A percentile compares a stretch with the other conserved stretches of the same genome.
Conservation (phyloP, 2,888 invertebrate genomes). For the Chymomyza caudatula region DNA sequence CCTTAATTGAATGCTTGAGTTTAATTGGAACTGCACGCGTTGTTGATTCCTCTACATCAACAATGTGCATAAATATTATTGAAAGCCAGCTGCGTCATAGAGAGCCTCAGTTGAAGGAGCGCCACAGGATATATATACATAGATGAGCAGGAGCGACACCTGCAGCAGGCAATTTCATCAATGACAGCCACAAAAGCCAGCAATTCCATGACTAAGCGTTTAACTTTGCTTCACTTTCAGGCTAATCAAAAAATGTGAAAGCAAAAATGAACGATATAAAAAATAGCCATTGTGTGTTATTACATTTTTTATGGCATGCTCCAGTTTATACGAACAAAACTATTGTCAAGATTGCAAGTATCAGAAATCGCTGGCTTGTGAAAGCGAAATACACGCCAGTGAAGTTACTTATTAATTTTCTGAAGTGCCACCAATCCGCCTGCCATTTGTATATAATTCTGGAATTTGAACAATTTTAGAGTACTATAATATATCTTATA, state of each 20-base stretch:
- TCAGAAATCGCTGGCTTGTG: no score
- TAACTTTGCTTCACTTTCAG: constrained; percentile 34
- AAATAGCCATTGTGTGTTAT: no score
- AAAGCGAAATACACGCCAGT: no score
- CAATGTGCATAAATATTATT: constrained; percentile 67
- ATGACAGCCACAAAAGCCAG: constrained; percentile 16
- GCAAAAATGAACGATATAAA: background rate
- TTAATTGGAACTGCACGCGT: constrained; percentile 68
- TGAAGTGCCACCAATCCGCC: no score
- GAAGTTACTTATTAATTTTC: no score
- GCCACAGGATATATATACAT: background rate
- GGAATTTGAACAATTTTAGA: no score
- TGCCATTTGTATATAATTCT: no score
- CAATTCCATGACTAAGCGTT: background rate
- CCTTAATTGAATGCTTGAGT: constrained; percentile 62
- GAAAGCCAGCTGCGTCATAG: constrained; percentile 49
- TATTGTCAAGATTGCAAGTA: no score
- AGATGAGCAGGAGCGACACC: background rate
- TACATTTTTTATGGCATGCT: no score
- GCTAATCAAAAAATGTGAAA: constrained; percentile 33
- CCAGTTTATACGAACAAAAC: no score
- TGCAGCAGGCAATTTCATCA: constrained; percentile 40
- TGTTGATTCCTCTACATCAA: constrained; percentile 42
- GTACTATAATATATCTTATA: no score
- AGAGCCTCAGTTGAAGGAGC: constrained; percentile 12